Conservation (phyloP, 2,113 vertebrate species). For the Oxygymnocypris stewartii region DNA sequence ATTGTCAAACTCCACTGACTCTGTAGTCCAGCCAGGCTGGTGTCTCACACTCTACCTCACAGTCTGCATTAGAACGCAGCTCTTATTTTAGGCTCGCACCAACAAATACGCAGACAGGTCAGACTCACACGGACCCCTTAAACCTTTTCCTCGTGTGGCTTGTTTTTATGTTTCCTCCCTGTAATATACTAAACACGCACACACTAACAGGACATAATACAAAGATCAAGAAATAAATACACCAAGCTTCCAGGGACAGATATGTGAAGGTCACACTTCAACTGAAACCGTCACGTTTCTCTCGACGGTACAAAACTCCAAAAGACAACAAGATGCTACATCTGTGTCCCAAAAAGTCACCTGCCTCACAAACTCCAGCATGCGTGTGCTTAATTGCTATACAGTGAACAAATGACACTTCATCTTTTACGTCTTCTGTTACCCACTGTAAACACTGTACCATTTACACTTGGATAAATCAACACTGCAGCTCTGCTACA, state of each 20-base stretch:
- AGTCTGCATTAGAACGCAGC: background rate
- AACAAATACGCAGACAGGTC: background rate
- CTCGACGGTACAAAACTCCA: background rate
- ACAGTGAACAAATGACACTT: too few species aligned
- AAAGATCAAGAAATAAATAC: background rate
- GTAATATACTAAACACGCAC: background rate
- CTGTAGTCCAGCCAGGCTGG: background rate
- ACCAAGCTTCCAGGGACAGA: background rate
- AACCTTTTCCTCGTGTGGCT: background rate
- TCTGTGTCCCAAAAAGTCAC: too few species aligned
- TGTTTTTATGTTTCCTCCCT: background rate
- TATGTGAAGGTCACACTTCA: background rate
- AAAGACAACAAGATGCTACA: background rate
- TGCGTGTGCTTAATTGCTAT: too few species aligned
- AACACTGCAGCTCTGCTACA: too few species aligned
- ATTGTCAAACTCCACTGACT: background rate
- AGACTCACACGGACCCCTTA: background rate
- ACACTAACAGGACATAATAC: background rate
- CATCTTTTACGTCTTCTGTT: too few species aligned
- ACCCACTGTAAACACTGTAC: too few species aligned
- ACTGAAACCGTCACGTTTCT: background rate
- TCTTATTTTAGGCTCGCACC: background rate
- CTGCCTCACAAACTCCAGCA: background rate
- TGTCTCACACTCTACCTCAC: background rate
- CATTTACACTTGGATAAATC: too few species aligned